Percentiles rank a stretch among this genome's conserved stretches.
Conservation (phyloP, 2,888 invertebrate species). For the Aradus depressus region DNA sequence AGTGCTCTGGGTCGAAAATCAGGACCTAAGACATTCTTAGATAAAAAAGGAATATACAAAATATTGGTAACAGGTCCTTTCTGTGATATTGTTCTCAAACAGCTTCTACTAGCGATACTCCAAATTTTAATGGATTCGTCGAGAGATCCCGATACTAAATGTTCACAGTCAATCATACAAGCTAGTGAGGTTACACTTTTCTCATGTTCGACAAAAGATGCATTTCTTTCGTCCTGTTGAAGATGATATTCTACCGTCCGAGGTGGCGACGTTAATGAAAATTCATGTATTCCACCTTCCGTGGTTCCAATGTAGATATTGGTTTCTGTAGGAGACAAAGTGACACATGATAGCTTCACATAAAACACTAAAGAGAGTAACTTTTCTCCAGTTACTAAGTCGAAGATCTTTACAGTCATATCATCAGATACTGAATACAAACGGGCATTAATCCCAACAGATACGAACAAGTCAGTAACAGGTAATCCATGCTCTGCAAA, state of each 20-base stretch:
- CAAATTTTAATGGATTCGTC: conserved; percentile 67
- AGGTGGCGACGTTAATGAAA: conserved; percentile 55
- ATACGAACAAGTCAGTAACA: conserved; percentile 67
- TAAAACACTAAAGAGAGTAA: conserved; percentile 65
- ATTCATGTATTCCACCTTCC: conserved; percentile 58
- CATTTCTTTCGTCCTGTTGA: conserved; percentile 39
- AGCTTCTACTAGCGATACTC: conserved; percentile 67
- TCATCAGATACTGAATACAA: conserved; percentile 70
- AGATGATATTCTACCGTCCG: conserved; percentile 55
- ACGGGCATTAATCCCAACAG: conserved; percentile 55
- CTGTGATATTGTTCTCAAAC: conserved; percentile 55
- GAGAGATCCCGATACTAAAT: conserved; percentile 62
- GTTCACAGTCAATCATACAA: conserved; percentile 57
- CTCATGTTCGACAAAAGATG: conserved; percentile 55
- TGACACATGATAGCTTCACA: conserved; percentile 51
- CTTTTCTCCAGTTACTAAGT: conserved; percentile 54
- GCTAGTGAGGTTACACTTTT: conserved; percentile 58
- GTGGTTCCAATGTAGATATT: conserved; percentile 61
- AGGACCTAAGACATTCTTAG: conserved; percentile 28
- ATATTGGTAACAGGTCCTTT: conserved; percentile 67
- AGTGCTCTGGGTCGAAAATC: conserved; percentile 31
- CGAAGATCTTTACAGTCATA: conserved; percentile 71
- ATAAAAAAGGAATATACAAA: conserved; percentile 47
- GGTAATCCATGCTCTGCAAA: conserved; percentile 71
- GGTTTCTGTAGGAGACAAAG: conserved; percentile 57